A percentile compares a stretch with the other conserved stretches of the same genome.
Evolutionary conservation across 1,140 invertebrate species (phyloP).

Genomic region (Drosophila watanabei): DNA sequence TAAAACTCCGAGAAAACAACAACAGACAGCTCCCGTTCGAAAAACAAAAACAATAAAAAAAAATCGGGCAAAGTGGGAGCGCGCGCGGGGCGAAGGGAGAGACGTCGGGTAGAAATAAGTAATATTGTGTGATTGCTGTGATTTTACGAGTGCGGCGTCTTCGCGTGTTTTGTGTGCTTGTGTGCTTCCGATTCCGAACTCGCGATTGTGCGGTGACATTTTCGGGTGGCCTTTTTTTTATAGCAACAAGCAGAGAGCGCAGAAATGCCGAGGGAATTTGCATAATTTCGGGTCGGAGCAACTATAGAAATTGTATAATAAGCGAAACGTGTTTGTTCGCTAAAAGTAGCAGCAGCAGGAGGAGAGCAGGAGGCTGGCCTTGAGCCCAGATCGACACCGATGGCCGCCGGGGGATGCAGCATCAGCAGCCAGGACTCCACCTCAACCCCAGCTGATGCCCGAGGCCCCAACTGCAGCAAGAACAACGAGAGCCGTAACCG

Average conservation of each 20-base stretch:
- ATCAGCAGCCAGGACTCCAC: conserved; percentile 9
- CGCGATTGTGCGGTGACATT: conserved; percentile 14
- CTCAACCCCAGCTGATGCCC: conserved; percentile 18
- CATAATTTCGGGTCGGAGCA: conserved; percentile 42
- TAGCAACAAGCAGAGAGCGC: conserved; percentile 23
- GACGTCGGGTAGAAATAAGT: conserved; percentile 13
- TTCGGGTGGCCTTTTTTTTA: conserved; percentile 20
- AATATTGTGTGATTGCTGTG: conserved; percentile 27
- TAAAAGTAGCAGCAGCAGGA: background rate
- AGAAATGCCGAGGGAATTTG: conserved; percentile 45
- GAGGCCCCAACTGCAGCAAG: background rate
- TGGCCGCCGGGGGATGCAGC: conserved; percentile 45
- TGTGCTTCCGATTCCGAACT: conserved; percentile 24
- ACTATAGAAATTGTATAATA: conserved; percentile 65
- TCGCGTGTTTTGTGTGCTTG: conserved; percentile 29
- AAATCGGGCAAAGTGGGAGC: background rate
- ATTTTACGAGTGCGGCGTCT: conserved; percentile 12
- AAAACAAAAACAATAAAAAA: conserved; percentile 28
- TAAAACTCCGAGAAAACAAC: conserved; percentile 62
- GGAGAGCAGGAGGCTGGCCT: conserved; percentile 14
- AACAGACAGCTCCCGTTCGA: conserved; percentile 35
- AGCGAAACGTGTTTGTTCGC: conserved; percentile 15
- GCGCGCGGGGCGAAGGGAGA: conserved; percentile 4
- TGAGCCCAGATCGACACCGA: conserved; percentile 42
- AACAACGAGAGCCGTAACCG: conserved; percentile 5